Evolutionary conservation across 2,113 vertebrate species (phyloP).

Genomic region (Macquaria australasica): DNA sequence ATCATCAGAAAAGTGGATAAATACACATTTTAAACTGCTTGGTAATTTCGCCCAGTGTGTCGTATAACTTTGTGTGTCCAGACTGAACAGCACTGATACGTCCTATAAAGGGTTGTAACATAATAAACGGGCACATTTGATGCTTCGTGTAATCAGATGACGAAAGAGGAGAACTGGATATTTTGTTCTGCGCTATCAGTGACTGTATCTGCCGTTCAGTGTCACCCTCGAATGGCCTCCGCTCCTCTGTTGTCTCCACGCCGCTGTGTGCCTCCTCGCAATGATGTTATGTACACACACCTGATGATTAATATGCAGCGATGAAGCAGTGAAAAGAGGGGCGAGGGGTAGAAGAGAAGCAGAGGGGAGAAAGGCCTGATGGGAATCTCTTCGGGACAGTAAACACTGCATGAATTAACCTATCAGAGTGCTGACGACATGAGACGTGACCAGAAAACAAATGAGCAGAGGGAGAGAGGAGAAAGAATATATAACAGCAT

Average conservation of each 20-base stretch:
- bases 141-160: conserved; percentile 37
- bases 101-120: conserved; percentile 5
- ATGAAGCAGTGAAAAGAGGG: conserved; percentile 41
- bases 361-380: conserved; percentile 68
- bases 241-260: conserved; percentile 50
- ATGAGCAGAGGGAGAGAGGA: conserved; percentile 29
- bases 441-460: conserved; percentile 51
- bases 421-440: conserved; percentile 63
- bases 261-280: conserved; percentile 26
- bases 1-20: background rate
- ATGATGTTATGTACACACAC: conserved; percentile 77
- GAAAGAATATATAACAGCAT: background rate
- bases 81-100: background rate
- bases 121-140: conserved; percentile 11
- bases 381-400: conserved; percentile 71
- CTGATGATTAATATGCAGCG: conserved; percentile 78
- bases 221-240: conserved; percentile 46
- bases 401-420: conserved; percentile 78
- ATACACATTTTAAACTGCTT: background rate
- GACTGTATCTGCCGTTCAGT: conserved; percentile 51
- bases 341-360: conserved; percentile 38
- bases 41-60: background rate
- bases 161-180: conserved; percentile 28
- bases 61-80: background rate
- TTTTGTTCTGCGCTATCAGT: conserved; percentile 51